Evolutionary conservation across 2,113 vertebrate genomes (phyloP), one percentile per base, ranked within the genome.

Genomic region (Apeltes quadracus): DNA sequence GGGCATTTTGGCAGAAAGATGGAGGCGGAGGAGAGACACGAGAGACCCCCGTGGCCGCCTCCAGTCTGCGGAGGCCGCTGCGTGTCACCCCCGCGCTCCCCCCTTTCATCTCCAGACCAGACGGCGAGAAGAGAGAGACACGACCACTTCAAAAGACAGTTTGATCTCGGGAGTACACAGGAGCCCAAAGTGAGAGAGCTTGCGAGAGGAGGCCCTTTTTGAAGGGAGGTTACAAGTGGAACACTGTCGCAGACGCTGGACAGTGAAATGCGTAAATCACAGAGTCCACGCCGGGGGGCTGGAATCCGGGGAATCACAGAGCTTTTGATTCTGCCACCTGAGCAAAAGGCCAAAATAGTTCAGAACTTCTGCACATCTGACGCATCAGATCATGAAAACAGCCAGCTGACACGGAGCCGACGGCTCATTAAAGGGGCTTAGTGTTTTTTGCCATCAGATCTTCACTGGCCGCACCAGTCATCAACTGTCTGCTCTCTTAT

Each of bases 101-200:
- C 76, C 81, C 90, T 90, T 94, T 94, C 91, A 94, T 92, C 89
- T 92, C 64, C 53, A 81, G 75, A 88, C 82, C 25, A 88, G 85
- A 88, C 84, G 79, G 84, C 89, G 69, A 81, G 76, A 82, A 75
- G 76, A 78, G 83, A 29, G 29, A 83, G 78, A 82, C 77, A 78
- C 22, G 64, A 61, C 65, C 56, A 88, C 91, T 92, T 93, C 91
- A 91, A 92, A 92, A 86, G 87, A 65, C 65, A 78, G 91, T 93
- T 93, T 93, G 92, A 93, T 93, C 88, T 90, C 76, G 76, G 74
- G 81, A 87, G 84, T 75, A 86, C 83, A 88, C 88, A 81, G 78
- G 81, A 88, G 84, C 73, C 44, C 79, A 71, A 69, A 74, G 79
- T 78, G 85, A 83, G 87, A 69, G 76, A 70, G 61, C 74, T 88